phyloP scores from a whole-genome alignment of 2,113 vertebrate species.

The Dinomys branickii region DNA sequence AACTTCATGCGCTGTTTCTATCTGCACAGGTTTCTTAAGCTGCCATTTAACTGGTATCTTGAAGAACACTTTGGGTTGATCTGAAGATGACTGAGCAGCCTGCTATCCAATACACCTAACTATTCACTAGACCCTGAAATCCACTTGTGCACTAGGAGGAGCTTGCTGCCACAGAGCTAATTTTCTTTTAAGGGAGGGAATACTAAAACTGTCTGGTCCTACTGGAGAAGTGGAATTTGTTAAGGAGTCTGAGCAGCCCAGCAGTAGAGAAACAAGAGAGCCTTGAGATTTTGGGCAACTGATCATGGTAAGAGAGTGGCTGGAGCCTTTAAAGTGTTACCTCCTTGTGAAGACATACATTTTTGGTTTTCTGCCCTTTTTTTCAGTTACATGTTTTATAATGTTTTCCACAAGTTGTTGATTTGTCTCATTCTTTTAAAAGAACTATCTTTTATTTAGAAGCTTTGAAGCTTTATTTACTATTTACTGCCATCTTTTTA shows the following conservation, averaged over 20 bases:
- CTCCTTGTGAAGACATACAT: background rate
- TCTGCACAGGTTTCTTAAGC: background rate
- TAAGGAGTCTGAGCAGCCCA: background rate
- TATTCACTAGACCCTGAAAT: background rate
- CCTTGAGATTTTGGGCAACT: background rate
- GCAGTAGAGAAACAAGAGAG: background rate
- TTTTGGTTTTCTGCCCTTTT: slow-evolving; percentile 1
- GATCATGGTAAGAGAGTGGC: background rate
- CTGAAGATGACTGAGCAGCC: background rate
- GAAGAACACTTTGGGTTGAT: background rate
- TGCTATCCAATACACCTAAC: too few species aligned
- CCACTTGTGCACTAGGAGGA: background rate
- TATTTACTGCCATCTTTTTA: background rate
- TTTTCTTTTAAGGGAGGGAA: background rate
- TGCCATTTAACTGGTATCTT: background rate
- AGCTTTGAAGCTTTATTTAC: background rate
- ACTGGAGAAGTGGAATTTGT: background rate
- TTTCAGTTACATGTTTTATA: background rate
- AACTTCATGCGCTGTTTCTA: background rate
- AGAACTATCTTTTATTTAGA: slow-evolving; percentile 31
- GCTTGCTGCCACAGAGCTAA: background rate
- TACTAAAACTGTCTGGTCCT: background rate
- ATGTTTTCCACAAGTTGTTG: background rate
- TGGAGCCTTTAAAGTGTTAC: background rate
- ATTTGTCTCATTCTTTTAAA: background rate